Base-by-base conservation (phyloP, 2,888 invertebrate genomes). In the Eurytoma adleriae region DNA sequence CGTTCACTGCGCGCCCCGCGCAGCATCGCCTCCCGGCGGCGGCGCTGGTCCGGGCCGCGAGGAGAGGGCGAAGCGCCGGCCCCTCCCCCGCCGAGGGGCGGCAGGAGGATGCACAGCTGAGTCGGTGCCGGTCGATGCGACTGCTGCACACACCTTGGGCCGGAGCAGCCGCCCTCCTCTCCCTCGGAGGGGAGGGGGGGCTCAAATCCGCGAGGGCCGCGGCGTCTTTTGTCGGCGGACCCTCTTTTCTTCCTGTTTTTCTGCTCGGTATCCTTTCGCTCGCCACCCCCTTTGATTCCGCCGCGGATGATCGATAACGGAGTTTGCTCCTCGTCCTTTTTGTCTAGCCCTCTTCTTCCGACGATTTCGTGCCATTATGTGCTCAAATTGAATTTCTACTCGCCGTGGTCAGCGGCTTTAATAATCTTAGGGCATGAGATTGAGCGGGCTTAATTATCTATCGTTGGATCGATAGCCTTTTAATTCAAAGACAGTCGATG, bases 1-100 rank as follows among this genome's bases (percentile, higher is more conserved):
- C 90, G 90, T 90, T 90, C 90, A 90, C 86, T 88, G 87, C 87
- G 86, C 89, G 56, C 50, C 73, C 87, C 88, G 87, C 87, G 89
- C 88, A 85, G 84, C 83, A 84, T 85, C 69, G n/a, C 50, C 24
- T 40, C 69, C 50, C 62, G 82, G 84, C 16, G 18, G 27, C 18
- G 18, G 64, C 64, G 40, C 18, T 57, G 70, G 56, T 59, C 18
- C 59, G 24, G 62, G 10, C 14, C 48, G 64, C 64, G 54, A 64
- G 88, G 85, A 87, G 88, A 86, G 87, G 90, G 89, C 89, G 89
- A 89, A 90, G 89, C 90, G 89, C 40, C 40, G 40, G 7, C 40
- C 40, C 40, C 40, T 40, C 7, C 40, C 40, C 40, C 40, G 40
- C 40, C 40, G 20, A 62, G 80, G 54, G 64, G 68, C 67, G 83